Evolutionary conservation across 2,888 invertebrate species (phyloP).

Genomic region (Heterodera filipjevi): DNA sequence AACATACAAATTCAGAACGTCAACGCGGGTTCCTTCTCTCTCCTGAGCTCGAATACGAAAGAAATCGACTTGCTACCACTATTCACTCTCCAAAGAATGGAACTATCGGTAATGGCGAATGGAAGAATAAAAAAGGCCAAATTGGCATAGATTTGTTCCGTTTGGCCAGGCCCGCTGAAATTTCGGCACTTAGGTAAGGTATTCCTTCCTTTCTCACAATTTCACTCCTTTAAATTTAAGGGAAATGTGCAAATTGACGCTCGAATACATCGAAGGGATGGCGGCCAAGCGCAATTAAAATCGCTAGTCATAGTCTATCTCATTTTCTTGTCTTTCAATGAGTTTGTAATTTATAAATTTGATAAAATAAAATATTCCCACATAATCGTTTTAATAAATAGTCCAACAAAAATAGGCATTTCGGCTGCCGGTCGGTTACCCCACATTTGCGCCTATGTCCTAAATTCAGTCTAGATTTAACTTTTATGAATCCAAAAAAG

Average conservation of each 20-base stretch:
- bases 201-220: neutral
- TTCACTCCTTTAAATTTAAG: constrained; percentile 18
- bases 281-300: neutral
- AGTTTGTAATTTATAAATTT: no score
- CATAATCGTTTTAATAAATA: no score
- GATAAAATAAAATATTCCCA: no score
- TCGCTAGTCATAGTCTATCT: neutral
- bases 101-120: neutral
- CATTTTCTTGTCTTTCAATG: no score
- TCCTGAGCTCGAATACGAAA: constrained; percentile 34
- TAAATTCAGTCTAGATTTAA: no score
- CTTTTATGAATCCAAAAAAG: no score
- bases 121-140: constrained; percentile 11
- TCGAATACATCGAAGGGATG: constrained; percentile 37
- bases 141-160: neutral
- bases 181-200: neutral
- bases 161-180: neutral
- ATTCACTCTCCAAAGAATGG: neutral
- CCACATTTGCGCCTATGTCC: no score
- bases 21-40: constrained; percentile 37
- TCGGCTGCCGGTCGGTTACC: no score
- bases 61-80: neutral
- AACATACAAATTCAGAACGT: neutral
- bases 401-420: no score
- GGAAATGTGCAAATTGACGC: constrained; percentile 35